Evolutionary conservation across 2,888 invertebrate species (phyloP).

Genomic region (Nomada hirtipes): DNA sequence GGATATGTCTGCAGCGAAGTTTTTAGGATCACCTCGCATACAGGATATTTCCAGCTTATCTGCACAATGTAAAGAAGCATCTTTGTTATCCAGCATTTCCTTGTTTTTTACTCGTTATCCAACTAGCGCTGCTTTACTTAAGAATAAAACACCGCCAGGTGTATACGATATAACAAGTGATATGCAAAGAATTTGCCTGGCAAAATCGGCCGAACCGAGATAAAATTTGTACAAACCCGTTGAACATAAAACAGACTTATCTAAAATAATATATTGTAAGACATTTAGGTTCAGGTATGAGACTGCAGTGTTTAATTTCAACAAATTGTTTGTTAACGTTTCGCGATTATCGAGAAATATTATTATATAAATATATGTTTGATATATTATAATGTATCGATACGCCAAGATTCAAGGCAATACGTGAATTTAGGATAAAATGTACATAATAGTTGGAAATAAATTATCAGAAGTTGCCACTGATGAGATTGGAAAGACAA

Average conservation of each 20-base stretch:
- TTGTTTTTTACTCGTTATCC: background rate
- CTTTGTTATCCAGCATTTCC: constrained; percentile 4
- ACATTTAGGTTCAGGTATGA: too few relatives aligned
- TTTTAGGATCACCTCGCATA: constrained; percentile 5
- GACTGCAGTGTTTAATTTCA: too few relatives aligned
- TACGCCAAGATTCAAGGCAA: too few relatives aligned
- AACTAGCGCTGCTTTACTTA: background rate
- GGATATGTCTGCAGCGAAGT: background rate
- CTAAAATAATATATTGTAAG: too few relatives aligned
- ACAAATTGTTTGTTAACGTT: too few relatives aligned
- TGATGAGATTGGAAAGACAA: too few relatives aligned
- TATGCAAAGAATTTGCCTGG: background rate
- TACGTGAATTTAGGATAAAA: too few relatives aligned
- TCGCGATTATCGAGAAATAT: too few relatives aligned
- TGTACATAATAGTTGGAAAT: too few relatives aligned
- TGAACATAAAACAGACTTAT: background rate
- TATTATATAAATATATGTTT: too few relatives aligned
- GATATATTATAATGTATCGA: too few relatives aligned
- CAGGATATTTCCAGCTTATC: constrained; percentile 22
- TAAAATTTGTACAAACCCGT: background rate
- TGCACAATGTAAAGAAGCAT: constrained; percentile 19
- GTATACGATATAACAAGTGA: background rate
- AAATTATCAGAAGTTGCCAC: too few relatives aligned
- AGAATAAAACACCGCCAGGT: background rate
- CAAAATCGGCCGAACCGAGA: background rate